These are phyloP conservation scores for Lethrus apterus DNA, from an alignment of 1,140 invertebrate genomes.

Conservation along the genomic window DNA sequence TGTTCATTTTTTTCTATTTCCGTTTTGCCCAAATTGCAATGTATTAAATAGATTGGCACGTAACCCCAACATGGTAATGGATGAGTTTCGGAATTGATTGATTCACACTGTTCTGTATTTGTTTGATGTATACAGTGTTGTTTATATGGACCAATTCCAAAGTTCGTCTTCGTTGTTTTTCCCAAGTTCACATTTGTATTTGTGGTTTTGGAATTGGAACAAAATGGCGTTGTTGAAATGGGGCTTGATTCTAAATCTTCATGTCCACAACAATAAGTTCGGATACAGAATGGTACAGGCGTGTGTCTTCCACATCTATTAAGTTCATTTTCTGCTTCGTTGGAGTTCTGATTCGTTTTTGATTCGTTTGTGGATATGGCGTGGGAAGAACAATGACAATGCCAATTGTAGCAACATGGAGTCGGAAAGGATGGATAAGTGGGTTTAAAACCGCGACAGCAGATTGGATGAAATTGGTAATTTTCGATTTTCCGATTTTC, in stretches of 20 bases:
- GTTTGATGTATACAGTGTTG: background rate
- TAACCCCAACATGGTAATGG: too few species aligned
- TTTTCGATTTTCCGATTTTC: slow-evolving; percentile 24
- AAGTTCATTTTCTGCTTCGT: too few species aligned
- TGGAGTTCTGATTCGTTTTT: background rate
- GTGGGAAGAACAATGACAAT: slow-evolving; percentile 1
- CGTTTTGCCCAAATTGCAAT: too few species aligned
- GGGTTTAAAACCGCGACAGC: slow-evolving; percentile 30
- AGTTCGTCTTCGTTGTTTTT: background rate
- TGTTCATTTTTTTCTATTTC: too few species aligned
- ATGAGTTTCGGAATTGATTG: too few species aligned
- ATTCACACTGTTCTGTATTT: too few species aligned
- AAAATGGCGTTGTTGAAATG: too few species aligned
- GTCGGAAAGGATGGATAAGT: slow-evolving; percentile 36
- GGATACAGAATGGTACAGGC: slow-evolving; percentile 6
- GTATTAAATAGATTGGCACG: too few species aligned
- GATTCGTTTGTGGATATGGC: slow-evolving; percentile 2
- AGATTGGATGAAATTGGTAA: slow-evolving; percentile 26
- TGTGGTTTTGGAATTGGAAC: too few species aligned
- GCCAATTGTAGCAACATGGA: slow-evolving; percentile 28
- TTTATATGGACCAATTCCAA: too few species aligned
- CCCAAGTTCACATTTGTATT: background rate
- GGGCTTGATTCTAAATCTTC: too few species aligned
- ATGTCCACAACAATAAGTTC: too few species aligned
- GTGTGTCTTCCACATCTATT: slow-evolving; percentile 1